Percentiles rank a stretch among this genome's conserved stretches.
Conservation (phyloP, 1,140 invertebrate species). For the Meloidogyne chitwoodi region DNA sequence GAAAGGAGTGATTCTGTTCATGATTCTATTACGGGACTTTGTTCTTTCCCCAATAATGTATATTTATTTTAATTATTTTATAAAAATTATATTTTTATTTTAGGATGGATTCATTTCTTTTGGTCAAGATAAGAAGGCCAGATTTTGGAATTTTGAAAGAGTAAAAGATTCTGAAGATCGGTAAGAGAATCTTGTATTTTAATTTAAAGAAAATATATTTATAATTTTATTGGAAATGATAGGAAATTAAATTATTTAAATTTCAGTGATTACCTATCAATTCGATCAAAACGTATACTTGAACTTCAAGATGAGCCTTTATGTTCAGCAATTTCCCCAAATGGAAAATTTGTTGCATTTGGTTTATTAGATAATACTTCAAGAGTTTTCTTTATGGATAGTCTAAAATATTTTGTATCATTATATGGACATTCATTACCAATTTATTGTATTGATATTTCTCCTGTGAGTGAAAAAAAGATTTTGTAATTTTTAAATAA, state of each 20-base stretch:
- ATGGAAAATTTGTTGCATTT: slow-evolving; percentile 81
- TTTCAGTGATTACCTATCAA: slow-evolving; percentile 67
- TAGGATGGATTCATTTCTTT: slow-evolving; percentile 64
- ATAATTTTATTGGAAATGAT: background rate
- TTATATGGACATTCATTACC: slow-evolving; percentile 95
- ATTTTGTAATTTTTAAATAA: background rate
- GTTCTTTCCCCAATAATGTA: slow-evolving; percentile 65
- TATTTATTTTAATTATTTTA: background rate
- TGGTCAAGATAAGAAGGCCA: slow-evolving; percentile 80
- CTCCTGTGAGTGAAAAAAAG: slow-evolving; percentile 17
- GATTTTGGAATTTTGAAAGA: slow-evolving; percentile 89
- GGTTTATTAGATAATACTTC: slow-evolving; percentile 86
- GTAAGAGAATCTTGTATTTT: background rate
- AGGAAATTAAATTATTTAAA: slow-evolving; percentile 15
- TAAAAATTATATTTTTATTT: slow-evolving; percentile 24
- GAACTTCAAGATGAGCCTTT: slow-evolving; percentile 81
- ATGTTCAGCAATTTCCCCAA: slow-evolving; percentile 74
- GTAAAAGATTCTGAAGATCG: slow-evolving; percentile 53
- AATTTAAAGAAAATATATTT: background rate
- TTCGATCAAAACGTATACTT: slow-evolving; percentile 75
- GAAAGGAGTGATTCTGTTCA: slow-evolving; percentile 69
- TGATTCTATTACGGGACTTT: slow-evolving; percentile 72
- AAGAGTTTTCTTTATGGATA: slow-evolving; percentile 88
- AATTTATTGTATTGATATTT: slow-evolving; percentile 84
- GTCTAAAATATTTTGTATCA: slow-evolving; percentile 89